phyloP scores from a whole-genome alignment of 35 echinoderm and acorn worm genomes.

The Eucidaris tribuloides region DNA sequence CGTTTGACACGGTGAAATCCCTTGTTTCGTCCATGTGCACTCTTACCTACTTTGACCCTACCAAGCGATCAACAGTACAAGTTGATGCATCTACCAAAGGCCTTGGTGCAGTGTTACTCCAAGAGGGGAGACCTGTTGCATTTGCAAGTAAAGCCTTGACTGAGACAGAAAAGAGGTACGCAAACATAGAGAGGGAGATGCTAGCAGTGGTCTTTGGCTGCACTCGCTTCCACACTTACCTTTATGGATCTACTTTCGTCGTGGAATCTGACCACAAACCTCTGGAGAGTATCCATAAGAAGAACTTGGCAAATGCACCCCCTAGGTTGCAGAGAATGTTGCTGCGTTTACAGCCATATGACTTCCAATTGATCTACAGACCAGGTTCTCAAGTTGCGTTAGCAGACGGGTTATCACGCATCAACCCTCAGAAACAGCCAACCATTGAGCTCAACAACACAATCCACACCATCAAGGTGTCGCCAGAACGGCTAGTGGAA shows the following conservation, averaged over 20 bases:
- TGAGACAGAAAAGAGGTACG: conserved; percentile 28
- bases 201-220: conserved; percentile 55
- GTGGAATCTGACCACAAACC: conserved; percentile 59
- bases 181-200: conserved; percentile 33
- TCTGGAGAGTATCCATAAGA: conserved; percentile 53
- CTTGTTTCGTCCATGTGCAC: background rate
- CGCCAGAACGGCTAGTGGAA: background rate
- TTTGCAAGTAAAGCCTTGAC: conserved; percentile 44
- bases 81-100: conserved; percentile 28
- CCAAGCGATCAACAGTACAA: background rate
- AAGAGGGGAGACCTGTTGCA: conserved; percentile 45
- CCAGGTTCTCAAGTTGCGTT: conserved; percentile 44
- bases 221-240: conserved; percentile 49
- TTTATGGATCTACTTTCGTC: conserved; percentile 45
- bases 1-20: conserved; percentile 34
- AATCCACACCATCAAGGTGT: conserved; percentile 23
- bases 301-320: conserved; percentile 41
- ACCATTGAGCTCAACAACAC: conserved; percentile 39
- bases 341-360: conserved; percentile 52
- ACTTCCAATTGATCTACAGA: conserved; percentile 8
- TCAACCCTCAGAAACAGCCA: background rate
- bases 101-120: conserved; percentile 27
- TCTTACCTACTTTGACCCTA: conserved; percentile 25
- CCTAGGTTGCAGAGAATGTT: conserved; percentile 55
- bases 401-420: conserved; percentile 41